These are phyloP conservation scores for Cydia fagiglandana DNA, from an alignment of 1,140 invertebrate genomes.

Conservation along the genomic window DNA sequence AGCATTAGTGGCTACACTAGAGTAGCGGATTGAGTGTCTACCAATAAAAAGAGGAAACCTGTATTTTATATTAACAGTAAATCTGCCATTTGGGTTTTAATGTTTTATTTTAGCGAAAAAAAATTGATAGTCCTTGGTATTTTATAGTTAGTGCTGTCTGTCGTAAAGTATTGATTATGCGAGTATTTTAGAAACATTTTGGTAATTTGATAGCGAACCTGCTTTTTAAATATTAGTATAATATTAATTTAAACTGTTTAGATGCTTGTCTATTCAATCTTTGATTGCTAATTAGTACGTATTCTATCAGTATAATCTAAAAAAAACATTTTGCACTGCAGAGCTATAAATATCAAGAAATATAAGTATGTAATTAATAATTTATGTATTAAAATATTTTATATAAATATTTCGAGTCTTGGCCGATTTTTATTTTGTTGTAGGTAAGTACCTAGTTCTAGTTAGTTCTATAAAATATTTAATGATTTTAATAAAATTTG, in stretches of 20 bases:
- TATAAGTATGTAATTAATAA: too few species aligned
- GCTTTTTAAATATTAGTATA: neutral
- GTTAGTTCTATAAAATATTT: too few species aligned
- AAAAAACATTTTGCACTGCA: neutral
- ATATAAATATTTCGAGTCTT: too few species aligned
- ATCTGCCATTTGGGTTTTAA: constrained; percentile 19
- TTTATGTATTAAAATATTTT: too few species aligned
- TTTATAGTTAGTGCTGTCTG: neutral
- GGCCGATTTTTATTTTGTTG: too few species aligned
- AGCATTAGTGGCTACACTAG: neutral
- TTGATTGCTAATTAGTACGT: neutral
- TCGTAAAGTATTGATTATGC: neutral
- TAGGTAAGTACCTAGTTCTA: too few species aligned
- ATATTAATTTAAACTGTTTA: neutral
- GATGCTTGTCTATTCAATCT: neutral
- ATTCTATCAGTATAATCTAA: neutral
- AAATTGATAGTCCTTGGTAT: neutral
- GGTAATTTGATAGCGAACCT: neutral
- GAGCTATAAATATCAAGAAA: too few species aligned
- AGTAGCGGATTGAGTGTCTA: neutral
- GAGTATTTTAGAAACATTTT: neutral
- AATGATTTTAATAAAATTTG: too few species aligned
- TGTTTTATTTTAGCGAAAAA: constrained; percentile 16
- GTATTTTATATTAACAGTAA: constrained; percentile 27
- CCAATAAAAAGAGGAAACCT: neutral